Conservation (phyloP, 1,140 invertebrate genomes). For the Drosophila tristis region DNA sequence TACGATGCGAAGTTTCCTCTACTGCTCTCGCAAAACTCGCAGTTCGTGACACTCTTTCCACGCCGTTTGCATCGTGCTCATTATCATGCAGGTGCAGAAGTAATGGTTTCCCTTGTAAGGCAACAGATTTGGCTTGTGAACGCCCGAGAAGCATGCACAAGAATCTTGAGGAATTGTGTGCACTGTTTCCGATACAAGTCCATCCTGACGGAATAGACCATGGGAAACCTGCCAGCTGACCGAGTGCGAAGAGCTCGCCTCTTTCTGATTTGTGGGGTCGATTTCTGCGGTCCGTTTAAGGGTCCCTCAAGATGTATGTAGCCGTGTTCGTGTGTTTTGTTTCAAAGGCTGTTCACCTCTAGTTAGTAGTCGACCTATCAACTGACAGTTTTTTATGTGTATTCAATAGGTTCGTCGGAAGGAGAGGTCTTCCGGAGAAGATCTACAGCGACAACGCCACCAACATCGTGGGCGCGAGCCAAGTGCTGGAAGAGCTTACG, state of each 20-base stretch:
- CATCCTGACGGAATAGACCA: not conserved
- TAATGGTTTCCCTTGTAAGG: not conserved
- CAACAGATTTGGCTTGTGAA: not conserved
- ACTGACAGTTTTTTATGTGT: not conserved
- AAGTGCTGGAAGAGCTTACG: not conserved
- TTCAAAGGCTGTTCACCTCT: not conserved
- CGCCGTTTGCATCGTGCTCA: too few relatives aligned
- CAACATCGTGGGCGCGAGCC: not conserved
- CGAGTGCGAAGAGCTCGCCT: not conserved
- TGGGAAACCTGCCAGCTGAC: too few relatives aligned
- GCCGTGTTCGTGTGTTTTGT: too few relatives aligned
- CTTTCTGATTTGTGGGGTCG: not conserved
- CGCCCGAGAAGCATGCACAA: constrained; percentile 1
- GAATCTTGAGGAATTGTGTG: not conserved
- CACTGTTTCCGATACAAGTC: not conserved
- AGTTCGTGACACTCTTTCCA: too few relatives aligned
- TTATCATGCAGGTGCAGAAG: too few relatives aligned
- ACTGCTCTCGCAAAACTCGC: too few relatives aligned
- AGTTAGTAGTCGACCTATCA: too few relatives aligned
- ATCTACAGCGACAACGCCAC: not conserved
- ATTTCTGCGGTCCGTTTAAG: too few relatives aligned
- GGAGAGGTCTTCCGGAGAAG: not conserved
- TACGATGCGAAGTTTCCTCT: too few relatives aligned
- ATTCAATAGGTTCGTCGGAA: not conserved
- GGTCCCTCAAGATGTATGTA: too few relatives aligned